These are phyloP conservation scores for Tridacna crocea DNA, from an alignment of 2,888 invertebrate genomes.

Conservation along the genomic window DNA sequence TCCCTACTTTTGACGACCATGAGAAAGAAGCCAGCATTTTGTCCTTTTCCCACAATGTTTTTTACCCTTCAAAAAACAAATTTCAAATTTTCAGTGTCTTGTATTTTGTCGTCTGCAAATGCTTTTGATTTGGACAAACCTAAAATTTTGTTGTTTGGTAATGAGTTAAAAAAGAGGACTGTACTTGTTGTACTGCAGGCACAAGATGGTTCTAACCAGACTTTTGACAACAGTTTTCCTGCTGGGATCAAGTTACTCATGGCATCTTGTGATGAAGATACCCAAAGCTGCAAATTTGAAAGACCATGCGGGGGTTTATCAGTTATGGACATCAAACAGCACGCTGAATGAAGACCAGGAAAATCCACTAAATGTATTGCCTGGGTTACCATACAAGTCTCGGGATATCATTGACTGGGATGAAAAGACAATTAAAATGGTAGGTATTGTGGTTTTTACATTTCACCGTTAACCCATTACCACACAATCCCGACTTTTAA, in stretches of 20 bases:
- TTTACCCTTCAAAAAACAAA: too few species aligned
- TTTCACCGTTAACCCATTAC: too few species aligned
- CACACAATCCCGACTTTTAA: too few species aligned
- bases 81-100: too few species aligned
- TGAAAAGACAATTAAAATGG: slow-evolving; percentile 50
- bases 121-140: too few species aligned
- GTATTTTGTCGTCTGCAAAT: too few species aligned
- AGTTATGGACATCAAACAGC: slow-evolving; percentile 58
- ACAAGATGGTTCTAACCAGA: neutral
- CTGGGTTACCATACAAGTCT: slow-evolving; percentile 55
- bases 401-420: slow-evolving; percentile 49
- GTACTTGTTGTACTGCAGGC: neutral
- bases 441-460: slow-evolving; percentile 17
- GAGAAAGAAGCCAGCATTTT: too few species aligned
- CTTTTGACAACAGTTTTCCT: neutral
- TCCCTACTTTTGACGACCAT: too few species aligned
- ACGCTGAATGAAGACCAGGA: slow-evolving; percentile 52
- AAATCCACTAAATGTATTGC: slow-evolving; percentile 45
- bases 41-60: too few species aligned
- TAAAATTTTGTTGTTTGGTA: too few species aligned
- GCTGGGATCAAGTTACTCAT: slow-evolving; percentile 30
- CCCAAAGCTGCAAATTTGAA: slow-evolving; percentile 45
- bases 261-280: slow-evolving; percentile 62
- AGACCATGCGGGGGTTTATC: slow-evolving; percentile 39
- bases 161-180: too few species aligned